These are phyloP conservation scores for Ricordea florida DNA, from an alignment of 92 coral and sea anemone species.

Conservation along the genomic window DNA sequence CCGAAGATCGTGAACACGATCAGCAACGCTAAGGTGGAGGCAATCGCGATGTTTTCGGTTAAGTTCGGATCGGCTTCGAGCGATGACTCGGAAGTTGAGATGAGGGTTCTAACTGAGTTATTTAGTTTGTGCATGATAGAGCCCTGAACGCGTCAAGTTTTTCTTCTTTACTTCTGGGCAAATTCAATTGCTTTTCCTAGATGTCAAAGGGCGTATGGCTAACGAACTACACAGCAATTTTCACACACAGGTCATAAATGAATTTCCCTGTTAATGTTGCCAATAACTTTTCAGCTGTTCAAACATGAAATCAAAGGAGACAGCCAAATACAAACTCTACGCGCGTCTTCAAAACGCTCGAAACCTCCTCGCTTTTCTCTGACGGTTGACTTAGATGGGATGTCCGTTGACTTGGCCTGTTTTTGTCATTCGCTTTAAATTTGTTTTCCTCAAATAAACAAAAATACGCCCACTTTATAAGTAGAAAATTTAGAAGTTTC, in stretches of 20 bases:
- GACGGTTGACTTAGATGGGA: no score
- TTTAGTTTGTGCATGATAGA: slow-evolving; percentile 6
- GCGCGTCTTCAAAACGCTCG: no score
- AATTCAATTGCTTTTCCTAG: background rate
- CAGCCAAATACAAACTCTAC: background rate
- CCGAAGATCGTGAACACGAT: slow-evolving; percentile 80
- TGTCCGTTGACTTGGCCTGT: background rate
- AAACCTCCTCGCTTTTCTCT: no score
- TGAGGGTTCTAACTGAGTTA: background rate
- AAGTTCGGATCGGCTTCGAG: slow-evolving; percentile 9
- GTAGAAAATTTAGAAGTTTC: no score
- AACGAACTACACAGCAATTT: background rate
- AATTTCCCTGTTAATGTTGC: slow-evolving; percentile 12
- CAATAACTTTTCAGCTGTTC: slow-evolving; percentile 25
- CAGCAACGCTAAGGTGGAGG: slow-evolving; percentile 65
- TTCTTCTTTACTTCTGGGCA: background rate
- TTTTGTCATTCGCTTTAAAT: background rate
- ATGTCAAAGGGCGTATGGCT: no score
- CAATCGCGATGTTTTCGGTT: slow-evolving; percentile 55
- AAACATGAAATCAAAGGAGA: background rate
- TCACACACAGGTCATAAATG: background rate
- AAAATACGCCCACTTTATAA: slow-evolving; percentile 4
- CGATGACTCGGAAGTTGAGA: background rate
- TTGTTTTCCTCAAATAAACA: slow-evolving; percentile 25
- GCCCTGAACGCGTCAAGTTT: no score